These are phyloP conservation scores for Philereme vetulata DNA, from an alignment of 2,888 invertebrate genomes.

Conservation along the genomic window DNA sequence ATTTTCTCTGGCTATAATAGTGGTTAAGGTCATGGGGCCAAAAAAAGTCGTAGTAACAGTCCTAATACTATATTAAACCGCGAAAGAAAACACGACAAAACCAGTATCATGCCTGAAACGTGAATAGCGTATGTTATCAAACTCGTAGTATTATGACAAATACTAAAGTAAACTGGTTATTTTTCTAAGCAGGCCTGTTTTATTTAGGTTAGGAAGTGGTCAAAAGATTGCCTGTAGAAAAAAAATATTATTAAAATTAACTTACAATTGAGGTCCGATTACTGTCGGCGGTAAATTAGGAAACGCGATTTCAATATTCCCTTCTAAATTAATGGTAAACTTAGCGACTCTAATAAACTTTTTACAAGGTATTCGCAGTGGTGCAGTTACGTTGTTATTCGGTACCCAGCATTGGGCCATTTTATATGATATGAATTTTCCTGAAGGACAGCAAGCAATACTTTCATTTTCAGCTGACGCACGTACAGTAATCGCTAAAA, in stretches of 20 bases:
- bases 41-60: too few relatives aligned
- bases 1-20: too few relatives aligned
- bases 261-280: conserved; percentile 43
- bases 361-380: conserved; percentile 23
- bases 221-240: too few relatives aligned
- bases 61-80: too few relatives aligned
- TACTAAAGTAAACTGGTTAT: too few relatives aligned
- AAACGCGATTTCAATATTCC: conserved; percentile 33
- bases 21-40: too few relatives aligned
- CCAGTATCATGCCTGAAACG: too few relatives aligned
- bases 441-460: conserved; percentile 24
- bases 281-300: conserved; percentile 14
- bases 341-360: conserved; percentile 2
- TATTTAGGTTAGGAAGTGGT: too few relatives aligned
- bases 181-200: too few relatives aligned
- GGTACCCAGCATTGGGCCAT: conserved; percentile 20
- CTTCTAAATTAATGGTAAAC: conserved; percentile 25
- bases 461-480: conserved; percentile 16
- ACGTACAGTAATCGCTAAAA: conserved; percentile 6
- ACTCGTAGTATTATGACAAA: too few relatives aligned
- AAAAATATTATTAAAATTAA: conserved; percentile 7
- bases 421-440: conserved; percentile 12
- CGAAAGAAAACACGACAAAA: too few relatives aligned
- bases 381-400: conserved; percentile 10
- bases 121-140: too few relatives aligned